These are phyloP conservation scores for Dascillus cervinus DNA, from an alignment of 2,888 invertebrate species.

Conservation along the genomic window DNA sequence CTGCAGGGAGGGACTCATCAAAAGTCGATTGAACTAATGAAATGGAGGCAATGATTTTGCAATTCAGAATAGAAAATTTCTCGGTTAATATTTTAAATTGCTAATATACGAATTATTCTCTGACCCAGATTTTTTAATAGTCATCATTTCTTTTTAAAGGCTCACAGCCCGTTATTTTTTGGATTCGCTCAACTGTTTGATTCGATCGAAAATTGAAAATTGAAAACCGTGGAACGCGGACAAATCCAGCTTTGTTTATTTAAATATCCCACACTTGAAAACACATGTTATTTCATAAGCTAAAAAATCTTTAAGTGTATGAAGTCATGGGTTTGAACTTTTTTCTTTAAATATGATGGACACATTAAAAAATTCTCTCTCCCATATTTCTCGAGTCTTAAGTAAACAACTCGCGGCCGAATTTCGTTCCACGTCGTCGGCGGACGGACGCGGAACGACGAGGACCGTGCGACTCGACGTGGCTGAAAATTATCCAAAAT, in stretches of 20 bases:
- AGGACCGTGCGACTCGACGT: not conserved
- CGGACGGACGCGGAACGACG: not conserved
- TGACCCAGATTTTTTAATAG: conserved; percentile 18
- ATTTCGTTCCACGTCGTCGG: no score
- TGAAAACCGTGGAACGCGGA: conserved; percentile 10
- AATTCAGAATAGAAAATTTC: conserved; percentile 12
- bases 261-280: conserved; percentile 21
- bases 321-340: conserved; percentile 17
- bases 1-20: no score
- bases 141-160: conserved; percentile 9
- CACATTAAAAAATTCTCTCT: conserved; percentile 12
- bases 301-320: conserved; percentile 21
- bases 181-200: not conserved
- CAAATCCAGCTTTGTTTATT: conserved; percentile 18
- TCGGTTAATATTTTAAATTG: conserved; percentile 17
- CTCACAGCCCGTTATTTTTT: conserved; percentile 13
- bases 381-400: conserved; percentile 13
- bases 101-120: conserved; percentile 18
- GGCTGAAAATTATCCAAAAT: not conserved
- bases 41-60: conserved; percentile 15
- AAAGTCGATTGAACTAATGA: no score
- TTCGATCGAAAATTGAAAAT: not conserved
- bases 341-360: conserved; percentile 16
- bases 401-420: conserved; percentile 10
- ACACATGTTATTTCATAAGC: conserved; percentile 22